A percentile compares a stretch with the other conserved stretches of the same genome.
These are phyloP conservation scores for Lordiphosa mommai DNA, from an alignment of 1,140 invertebrate genomes.

Conservation along the genomic window DNA sequence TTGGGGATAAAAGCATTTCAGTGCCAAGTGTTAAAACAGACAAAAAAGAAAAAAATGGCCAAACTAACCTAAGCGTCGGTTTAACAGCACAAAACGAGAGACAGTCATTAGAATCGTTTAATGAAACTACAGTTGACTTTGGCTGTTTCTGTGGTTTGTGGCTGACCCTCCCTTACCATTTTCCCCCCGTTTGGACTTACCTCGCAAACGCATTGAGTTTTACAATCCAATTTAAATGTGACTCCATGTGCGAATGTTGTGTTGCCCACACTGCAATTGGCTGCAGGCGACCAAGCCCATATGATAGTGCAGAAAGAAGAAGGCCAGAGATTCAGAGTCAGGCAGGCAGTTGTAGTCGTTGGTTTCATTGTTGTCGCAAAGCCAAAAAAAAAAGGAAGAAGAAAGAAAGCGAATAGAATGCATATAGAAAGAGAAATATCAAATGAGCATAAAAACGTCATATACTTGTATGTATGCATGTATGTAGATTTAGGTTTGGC, in stretches of 20 bases:
- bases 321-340: conserved; percentile 12
- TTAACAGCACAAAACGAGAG: conserved; percentile 27
- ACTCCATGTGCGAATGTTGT: conserved; percentile 84
- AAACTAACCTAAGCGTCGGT: conserved; percentile 30
- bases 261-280: conserved; percentile 82
- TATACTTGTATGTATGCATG: not conserved
- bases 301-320: conserved; percentile 9
- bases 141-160: conserved; percentile 48
- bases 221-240: conserved; percentile 84
- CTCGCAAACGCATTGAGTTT: conserved; percentile 86
- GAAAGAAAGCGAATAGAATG: conserved; percentile 18
- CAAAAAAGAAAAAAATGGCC: conserved; percentile 5
- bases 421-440: conserved; percentile 34
- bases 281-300: conserved; percentile 46
- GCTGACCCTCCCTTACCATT: conserved; percentile 5
- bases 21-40: conserved; percentile 23
- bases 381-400: conserved; percentile 13
- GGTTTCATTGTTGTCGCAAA: conserved; percentile 35
- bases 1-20: conserved; percentile 16
- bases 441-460: conserved; percentile 37
- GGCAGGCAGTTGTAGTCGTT: not conserved
- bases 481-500: not conserved
- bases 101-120: conserved; percentile 28
- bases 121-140: conserved; percentile 54
- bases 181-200: conserved; percentile 72